Conservation (phyloP, 2,797 vertebrate species). For the Cephalopachus bancanus region DNA sequence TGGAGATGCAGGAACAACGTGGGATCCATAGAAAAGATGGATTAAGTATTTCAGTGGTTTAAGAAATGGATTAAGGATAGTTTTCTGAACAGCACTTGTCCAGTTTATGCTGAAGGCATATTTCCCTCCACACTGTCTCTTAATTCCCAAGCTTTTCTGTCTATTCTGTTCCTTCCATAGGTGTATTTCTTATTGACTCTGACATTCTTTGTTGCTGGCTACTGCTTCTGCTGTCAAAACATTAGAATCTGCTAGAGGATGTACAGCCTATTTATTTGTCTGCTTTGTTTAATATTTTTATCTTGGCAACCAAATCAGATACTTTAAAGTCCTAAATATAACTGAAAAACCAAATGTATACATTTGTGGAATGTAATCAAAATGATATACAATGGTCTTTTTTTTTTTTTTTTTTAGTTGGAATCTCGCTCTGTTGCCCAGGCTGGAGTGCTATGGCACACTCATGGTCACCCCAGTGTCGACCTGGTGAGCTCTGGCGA, state of each 20-base stretch:
- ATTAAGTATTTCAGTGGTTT: slow-evolving; percentile 47
- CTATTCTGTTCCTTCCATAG: neutral
- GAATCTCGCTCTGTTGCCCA: too few species aligned
- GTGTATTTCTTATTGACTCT: slow-evolving; percentile 45
- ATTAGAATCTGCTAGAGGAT: slow-evolving; percentile 35
- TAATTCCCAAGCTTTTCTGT: slow-evolving; percentile 23
- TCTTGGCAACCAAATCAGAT: slow-evolving; percentile 44
- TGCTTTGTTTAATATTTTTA: slow-evolving; percentile 57
- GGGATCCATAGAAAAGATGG: neutral
- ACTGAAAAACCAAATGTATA: neutral
- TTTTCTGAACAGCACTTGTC: neutral
- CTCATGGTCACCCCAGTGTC: too few species aligned
- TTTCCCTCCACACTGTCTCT: neutral
- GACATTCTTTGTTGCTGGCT: slow-evolving; percentile 1
- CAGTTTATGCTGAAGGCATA: neutral
- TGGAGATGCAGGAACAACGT: neutral
- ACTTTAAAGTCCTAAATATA: slow-evolving; percentile 58
- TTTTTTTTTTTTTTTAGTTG: neutral
- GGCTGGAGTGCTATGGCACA: too few species aligned
- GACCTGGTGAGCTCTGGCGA: too few species aligned
- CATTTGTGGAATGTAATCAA: slow-evolving; percentile 19
- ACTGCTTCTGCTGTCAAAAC: slow-evolving; percentile 12
- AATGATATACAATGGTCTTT: slow-evolving; percentile 5
- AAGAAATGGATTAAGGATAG: slow-evolving; percentile 13
- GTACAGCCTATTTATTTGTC: slow-evolving; percentile 21